These are phyloP conservation scores for Ptychadena robeensis DNA, from an alignment of 2,797 vertebrate species.

Conservation along the genomic window DNA sequence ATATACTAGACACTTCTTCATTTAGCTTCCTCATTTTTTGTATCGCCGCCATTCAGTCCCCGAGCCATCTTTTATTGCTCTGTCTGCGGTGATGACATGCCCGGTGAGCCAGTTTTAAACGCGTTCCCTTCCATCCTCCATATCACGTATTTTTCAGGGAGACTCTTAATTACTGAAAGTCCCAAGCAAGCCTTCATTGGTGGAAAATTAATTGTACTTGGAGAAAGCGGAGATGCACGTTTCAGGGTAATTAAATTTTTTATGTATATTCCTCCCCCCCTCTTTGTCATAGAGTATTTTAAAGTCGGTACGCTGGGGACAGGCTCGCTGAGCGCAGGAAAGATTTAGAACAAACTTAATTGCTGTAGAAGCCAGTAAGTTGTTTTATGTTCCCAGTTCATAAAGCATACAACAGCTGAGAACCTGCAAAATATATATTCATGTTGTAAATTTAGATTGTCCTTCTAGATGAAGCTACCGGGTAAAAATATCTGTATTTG, in stretches of 20 bases:
- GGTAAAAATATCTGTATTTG: neutral
- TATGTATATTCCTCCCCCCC: constrained; percentile 18
- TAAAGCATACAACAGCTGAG: neutral
- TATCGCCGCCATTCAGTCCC: neutral
- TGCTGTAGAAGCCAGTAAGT: constrained; percentile 21
- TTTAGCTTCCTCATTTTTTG: neutral
- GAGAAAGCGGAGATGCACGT: constrained; percentile 34
- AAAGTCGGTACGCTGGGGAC: constrained; percentile 8
- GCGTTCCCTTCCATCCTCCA: constrained; percentile 26
- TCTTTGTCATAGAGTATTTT: constrained; percentile 8
- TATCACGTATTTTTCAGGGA: constrained; percentile 22
- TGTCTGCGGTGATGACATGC: constrained; percentile 25
- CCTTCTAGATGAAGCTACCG: neutral
- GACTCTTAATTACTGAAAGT: constrained; percentile 53
- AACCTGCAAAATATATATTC: neutral
- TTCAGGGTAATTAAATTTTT: constrained; percentile 55
- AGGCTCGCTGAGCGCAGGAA: constrained; percentile 13
- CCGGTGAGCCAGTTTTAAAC: constrained; percentile 11
- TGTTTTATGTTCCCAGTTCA: neutral
- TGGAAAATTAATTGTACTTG: constrained; percentile 46
- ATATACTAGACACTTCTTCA: neutral
- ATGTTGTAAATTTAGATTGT: neutral
- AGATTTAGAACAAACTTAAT: constrained; percentile 12
- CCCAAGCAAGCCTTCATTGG: constrained; percentile 41
- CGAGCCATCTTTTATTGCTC: constrained; percentile 36